phyloP scores from a whole-genome alignment of 2,888 invertebrate species.

The Strigamia crassipes region DNA sequence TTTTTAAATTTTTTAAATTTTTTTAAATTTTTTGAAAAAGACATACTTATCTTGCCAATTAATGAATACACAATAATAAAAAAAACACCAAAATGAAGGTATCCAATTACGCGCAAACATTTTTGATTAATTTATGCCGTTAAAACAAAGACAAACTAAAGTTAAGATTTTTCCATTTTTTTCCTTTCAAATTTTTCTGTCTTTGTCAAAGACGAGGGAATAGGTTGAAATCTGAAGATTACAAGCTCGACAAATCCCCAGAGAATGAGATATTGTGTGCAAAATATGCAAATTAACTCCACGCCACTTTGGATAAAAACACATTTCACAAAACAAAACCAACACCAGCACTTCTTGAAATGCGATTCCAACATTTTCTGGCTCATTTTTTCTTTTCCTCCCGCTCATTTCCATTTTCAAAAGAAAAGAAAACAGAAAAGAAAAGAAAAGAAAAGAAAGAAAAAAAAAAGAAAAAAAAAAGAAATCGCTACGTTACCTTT shows the following conservation, averaged over 20 bases:
- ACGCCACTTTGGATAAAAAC: slow-evolving; percentile 27
- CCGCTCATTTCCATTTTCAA: neutral
- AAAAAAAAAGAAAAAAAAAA: neutral
- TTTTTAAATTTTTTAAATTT: neutral
- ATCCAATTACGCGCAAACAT: neutral
- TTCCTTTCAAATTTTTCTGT: neutral
- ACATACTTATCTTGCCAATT: slow-evolving; percentile 5
- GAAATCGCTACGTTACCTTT: slow-evolving; percentile 71
- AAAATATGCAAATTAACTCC: slow-evolving; percentile 18
- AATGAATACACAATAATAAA: neutral
- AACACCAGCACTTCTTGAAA: neutral
- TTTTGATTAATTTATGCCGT: slow-evolving; percentile 28
- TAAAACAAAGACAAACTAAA: neutral
- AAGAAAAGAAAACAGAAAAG: neutral
- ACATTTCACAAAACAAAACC: neutral
- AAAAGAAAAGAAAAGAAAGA: neutral
- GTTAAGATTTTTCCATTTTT: neutral
- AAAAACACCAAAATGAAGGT: neutral
- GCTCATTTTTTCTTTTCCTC: neutral
- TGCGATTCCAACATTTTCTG: neutral
- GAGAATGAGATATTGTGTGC: slow-evolving; percentile 31
- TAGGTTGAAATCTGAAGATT: slow-evolving; percentile 32
- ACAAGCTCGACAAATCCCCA: slow-evolving; percentile 19
- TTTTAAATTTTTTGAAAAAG: neutral
- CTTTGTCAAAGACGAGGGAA: slow-evolving; percentile 25